Evolutionary conservation across 2,113 vertebrate species (phyloP).

Genomic region (Ailuropoda melanoleuca): DNA sequence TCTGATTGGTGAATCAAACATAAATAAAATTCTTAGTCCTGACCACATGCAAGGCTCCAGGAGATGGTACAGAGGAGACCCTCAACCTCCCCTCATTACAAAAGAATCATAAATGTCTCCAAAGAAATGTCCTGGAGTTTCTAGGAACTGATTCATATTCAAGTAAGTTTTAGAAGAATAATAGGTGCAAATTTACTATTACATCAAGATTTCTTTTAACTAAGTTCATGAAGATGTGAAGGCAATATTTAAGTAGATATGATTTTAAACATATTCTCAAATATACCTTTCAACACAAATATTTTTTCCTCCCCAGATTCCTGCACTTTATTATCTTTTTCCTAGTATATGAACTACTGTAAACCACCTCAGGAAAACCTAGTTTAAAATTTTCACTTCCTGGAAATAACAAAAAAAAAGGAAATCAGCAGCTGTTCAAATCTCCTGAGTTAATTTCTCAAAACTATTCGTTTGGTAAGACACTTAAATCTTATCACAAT

Average conservation of each 20-base stretch:
- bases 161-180: neutral
- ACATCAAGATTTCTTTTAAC: neutral
- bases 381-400: neutral
- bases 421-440: conserved; percentile 43
- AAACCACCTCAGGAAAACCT: neutral
- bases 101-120: neutral
- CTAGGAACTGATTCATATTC: neutral
- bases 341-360: neutral
- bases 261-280: neutral
- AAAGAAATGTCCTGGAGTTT: neutral
- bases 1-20: neutral
- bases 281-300: neutral
- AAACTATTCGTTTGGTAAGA: conserved; percentile 1
- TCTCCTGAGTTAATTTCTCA: conserved; percentile 15
- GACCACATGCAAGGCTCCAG: neutral
- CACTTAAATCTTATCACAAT: conserved; percentile 25
- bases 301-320: neutral
- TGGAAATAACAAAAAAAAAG: conserved; percentile 33
- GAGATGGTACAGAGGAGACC: neutral
- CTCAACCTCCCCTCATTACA: neutral
- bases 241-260: neutral
- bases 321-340: neutral
- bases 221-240: neutral
- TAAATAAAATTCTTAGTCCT: neutral
- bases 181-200: neutral